Conservation (phyloP, 2,113 vertebrate genomes). For the Addax nasomaculatus region DNA sequence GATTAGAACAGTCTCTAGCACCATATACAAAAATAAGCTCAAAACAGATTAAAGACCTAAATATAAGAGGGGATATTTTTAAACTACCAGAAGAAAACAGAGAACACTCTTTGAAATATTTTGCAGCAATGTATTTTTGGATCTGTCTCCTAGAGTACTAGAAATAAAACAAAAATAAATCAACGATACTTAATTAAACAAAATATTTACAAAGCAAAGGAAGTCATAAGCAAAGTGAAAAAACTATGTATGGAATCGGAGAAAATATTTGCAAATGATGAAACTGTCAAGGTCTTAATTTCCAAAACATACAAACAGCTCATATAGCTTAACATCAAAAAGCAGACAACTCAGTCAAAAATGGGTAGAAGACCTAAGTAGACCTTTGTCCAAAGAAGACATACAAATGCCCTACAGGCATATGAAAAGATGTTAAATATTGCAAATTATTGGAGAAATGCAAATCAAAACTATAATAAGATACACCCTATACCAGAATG, state of each 20-base stretch:
- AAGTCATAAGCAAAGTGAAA: neutral
- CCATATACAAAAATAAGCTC: neutral
- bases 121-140: neutral
- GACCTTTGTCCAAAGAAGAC: neutral
- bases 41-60: neutral
- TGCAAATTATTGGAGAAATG: neutral
- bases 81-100: neutral
- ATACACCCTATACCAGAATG: neutral
- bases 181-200: neutral
- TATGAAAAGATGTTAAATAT: neutral
- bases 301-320: neutral
- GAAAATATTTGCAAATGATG: neutral
- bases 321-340: neutral
- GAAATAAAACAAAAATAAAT: neutral
- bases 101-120: neutral
- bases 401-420: neutral
- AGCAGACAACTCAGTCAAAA: neutral
- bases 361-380: neutral
- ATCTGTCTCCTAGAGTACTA: neutral
- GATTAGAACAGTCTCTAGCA: neutral
- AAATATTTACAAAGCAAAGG: neutral
- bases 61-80: neutral
- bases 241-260: neutral
- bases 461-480: neutral
- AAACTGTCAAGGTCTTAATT: neutral